Evolutionary conservation across 2,113 vertebrate genomes (phyloP).

Genomic region (Rhagologus leucostigma): DNA sequence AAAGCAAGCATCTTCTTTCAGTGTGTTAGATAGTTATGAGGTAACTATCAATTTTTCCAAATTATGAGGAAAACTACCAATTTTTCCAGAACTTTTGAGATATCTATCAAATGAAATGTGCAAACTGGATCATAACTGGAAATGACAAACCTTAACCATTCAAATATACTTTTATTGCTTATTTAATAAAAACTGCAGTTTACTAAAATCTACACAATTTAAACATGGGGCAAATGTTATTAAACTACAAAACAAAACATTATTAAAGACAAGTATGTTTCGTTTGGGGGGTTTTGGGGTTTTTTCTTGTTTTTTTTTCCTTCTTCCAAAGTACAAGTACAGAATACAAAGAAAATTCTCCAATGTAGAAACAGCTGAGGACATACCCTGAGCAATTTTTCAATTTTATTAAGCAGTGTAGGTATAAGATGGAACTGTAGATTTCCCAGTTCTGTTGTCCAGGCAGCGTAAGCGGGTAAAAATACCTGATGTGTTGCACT

Average conservation of each 20-base stretch:
- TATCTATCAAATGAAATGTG: background rate
- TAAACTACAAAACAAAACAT: background rate
- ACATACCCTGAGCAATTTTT: constrained; percentile 90
- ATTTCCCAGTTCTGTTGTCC: constrained; percentile 92
- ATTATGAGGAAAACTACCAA: too few relatives aligned
- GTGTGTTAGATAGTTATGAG: background rate
- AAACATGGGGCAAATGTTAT: background rate
- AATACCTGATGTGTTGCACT: constrained; percentile 96
- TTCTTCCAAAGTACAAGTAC: background rate
- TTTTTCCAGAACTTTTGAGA: background rate
- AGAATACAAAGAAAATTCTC: background rate
- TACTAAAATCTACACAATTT: background rate
- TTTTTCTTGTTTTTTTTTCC: rapidly evolving
- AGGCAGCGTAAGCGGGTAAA: constrained; percentile 95
- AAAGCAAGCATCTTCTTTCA: background rate
- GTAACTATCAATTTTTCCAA: too few relatives aligned
- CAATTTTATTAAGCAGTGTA: constrained; percentile 90
- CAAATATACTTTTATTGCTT: background rate
- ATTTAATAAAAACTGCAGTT: background rate
- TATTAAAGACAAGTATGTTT: background rate
- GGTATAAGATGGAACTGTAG: constrained; percentile 91
- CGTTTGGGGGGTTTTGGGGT: background rate
- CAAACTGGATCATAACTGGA: background rate
- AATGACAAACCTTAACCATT: background rate
- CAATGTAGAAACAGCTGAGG: background rate